These are phyloP conservation scores for Sarcophilus harrisii DNA, from an alignment of 2,797 vertebrate species.

Conservation along the genomic window DNA sequence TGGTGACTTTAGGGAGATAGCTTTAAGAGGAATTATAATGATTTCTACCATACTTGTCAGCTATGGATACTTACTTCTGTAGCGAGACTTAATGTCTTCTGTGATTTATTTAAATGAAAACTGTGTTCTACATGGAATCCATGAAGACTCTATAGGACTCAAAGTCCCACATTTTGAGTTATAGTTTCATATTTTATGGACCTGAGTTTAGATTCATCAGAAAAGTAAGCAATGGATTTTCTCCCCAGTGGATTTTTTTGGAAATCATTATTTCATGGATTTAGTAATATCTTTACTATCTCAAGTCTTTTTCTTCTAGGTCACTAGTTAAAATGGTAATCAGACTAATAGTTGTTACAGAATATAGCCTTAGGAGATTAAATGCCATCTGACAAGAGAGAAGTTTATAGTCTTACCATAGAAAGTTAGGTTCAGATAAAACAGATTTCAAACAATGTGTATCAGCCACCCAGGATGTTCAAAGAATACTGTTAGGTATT, in stretches of 20 bases:
- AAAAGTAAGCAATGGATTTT: constrained; percentile 59
- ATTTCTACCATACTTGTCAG: constrained; percentile 73
- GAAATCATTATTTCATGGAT: constrained; percentile 48
- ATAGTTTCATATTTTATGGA: constrained; percentile 57
- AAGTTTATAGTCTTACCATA: not conserved
- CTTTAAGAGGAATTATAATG: constrained; percentile 67
- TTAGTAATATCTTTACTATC: constrained; percentile 45
- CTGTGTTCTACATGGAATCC: constrained; percentile 62
- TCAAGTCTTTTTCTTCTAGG: constrained; percentile 31
- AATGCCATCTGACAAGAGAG: not conserved
- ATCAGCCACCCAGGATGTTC: not conserved
- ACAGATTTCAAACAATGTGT: not conserved
- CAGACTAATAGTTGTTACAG: constrained; percentile 55
- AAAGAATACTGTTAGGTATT: not conserved
- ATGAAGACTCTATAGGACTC: constrained; percentile 61
- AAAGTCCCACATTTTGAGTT: constrained; percentile 64
- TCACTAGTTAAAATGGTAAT: constrained; percentile 33
- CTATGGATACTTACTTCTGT: constrained; percentile 50
- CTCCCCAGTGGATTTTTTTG: not conserved
- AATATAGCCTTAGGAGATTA: constrained; percentile 24
- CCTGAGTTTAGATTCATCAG: constrained; percentile 50
- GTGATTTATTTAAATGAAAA: constrained; percentile 74
- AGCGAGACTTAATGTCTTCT: constrained; percentile 62
- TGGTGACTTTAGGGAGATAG: constrained; percentile 67
- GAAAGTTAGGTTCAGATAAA: not conserved